phyloP scores from a whole-genome alignment of 2,797 vertebrate species.

The Enteromius radiatus region DNA sequence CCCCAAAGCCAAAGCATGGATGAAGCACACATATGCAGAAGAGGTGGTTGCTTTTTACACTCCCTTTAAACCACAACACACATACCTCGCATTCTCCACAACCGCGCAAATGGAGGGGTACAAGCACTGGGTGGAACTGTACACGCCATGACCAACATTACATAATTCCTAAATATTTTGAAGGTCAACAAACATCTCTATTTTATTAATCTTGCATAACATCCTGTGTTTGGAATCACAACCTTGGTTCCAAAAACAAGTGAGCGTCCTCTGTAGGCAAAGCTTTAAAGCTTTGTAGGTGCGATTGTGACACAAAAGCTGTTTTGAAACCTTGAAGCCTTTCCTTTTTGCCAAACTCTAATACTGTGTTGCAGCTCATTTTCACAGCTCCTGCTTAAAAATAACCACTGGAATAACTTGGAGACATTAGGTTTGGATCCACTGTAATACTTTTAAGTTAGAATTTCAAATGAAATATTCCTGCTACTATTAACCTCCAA shows the following conservation, averaged over 20 bases:
- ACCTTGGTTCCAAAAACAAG: neutral
- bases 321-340: no score
- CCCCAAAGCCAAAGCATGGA: slow-evolving; percentile 52
- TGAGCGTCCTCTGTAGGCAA: neutral
- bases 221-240: slow-evolving; percentile 14
- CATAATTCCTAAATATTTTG: slow-evolving; percentile 19
- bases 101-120: slow-evolving; percentile 68
- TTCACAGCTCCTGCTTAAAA: neutral
- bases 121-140: slow-evolving; percentile 41
- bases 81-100: slow-evolving; percentile 69
- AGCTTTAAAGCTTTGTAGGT: no score
- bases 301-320: no score
- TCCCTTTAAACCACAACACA: slow-evolving; percentile 63
- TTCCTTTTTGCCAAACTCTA: neutral
- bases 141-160: slow-evolving; percentile 32
- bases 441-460: neutral
- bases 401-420: slow-evolving; percentile 12
- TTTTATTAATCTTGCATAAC: slow-evolving; percentile 32
- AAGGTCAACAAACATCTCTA: slow-evolving; percentile 37
- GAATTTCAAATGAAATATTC: neutral
- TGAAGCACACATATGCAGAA: slow-evolving; percentile 61
- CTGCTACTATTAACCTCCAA: neutral
- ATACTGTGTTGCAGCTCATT: neutral
- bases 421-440: neutral
- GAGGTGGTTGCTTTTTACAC: slow-evolving; percentile 69